A percentile compares a stretch with the other conserved stretches of the same genome.
Evolutionary conservation across 2,888 invertebrate genomes (phyloP).

Genomic region (Maniola hyperantus): DNA sequence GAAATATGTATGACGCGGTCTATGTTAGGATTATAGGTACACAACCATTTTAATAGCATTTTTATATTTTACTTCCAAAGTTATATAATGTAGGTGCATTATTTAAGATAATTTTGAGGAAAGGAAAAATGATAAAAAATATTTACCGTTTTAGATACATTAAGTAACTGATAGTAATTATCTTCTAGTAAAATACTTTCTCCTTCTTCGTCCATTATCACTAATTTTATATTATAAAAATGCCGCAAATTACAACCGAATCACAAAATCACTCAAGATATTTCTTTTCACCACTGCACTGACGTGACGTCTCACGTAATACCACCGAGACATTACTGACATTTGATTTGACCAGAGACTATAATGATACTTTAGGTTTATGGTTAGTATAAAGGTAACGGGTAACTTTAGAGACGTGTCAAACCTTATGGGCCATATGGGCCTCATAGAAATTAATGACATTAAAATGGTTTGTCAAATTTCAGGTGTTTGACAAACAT

Average conservation of each 20-base stretch:
- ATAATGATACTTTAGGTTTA: too few relatives aligned
- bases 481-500: too few relatives aligned
- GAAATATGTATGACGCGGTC: background rate
- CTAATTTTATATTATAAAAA: conserved; percentile 34
- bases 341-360: too few relatives aligned
- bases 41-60: background rate
- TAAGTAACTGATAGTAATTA: conserved; percentile 94
- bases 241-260: background rate
- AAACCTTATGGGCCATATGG: too few relatives aligned
- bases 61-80: background rate
- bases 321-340: too few relatives aligned
- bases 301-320: too few relatives aligned
- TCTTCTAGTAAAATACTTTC: conserved; percentile 88
- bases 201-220: conserved; percentile 85
- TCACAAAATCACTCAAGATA: background rate
- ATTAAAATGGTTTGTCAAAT: too few relatives aligned
- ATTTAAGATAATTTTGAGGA: conserved; percentile 49
- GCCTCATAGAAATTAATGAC: too few relatives aligned
- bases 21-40: background rate
- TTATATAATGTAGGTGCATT: conserved; percentile 58
- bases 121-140: conserved; percentile 38
- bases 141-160: conserved; percentile 91
- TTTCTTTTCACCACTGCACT: background rate
- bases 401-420: too few relatives aligned
- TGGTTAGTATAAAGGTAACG: too few relatives aligned